Evolutionary conservation across 2,888 invertebrate species (phyloP), one percentile per base, ranked within the genome.

Genomic region (Agonopterix subpropinquella): DNA sequence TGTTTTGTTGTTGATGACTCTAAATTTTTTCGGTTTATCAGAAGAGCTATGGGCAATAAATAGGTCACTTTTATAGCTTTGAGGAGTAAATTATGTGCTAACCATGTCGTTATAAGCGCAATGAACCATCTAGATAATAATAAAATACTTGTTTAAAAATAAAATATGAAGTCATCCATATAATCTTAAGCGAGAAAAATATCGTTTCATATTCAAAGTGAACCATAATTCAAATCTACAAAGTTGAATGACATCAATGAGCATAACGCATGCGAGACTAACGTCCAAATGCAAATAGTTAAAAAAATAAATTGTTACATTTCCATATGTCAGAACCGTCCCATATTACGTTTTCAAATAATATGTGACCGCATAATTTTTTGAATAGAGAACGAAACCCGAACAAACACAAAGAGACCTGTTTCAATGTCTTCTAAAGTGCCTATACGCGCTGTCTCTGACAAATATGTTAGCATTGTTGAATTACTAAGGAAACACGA

Each of bases 31-130:
- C 8, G 48, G 60, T 70, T 82, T 86, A 86, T 86, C 85, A 67
- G 63, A 71, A 74, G 67, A 66, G 64, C 62, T 71, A 62, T 58
- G 68, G 57, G 68, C 65, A 78, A 81, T 86, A 83, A 86, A 85
- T 83, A 77, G 83, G 78, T 81, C 84, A 78, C 62, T 76, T 77
- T 80, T 77, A 81, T 78, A 77, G 70, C 70, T 71, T 69, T 62
- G 66, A 64, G 59, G 63, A 65, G 60, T 65, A 64, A 42, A 69
- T 77, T 73, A 80, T 79, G 80, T 80, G 74, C 65, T 66, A 56
- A 57, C 62, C 56, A 60, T 56, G 64, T 65, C 64, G 64, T 73
- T 72, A 70, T 54, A 67, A 57, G 69, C 62, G 60, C 74, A 69
- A 64, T 67, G 67, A 70, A 70, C 66, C 66, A 61, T 42, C 39